Conservation (phyloP, 2,888 invertebrate species). For the Drosophila birchii region DNA sequence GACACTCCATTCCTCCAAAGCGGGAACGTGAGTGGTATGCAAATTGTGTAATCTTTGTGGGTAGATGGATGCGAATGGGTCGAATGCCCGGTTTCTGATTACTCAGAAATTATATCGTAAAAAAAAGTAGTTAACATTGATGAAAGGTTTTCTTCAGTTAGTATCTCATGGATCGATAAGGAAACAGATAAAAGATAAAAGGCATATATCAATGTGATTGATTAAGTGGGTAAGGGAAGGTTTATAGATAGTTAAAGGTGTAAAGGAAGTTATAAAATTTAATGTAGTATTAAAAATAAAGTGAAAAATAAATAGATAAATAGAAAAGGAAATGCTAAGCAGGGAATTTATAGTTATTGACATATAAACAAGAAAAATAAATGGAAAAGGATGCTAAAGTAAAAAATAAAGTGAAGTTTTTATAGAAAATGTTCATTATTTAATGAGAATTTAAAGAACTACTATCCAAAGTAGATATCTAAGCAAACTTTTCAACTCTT, state of each 20-base stretch:
- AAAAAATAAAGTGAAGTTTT: too few relatives aligned
- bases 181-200: slow-evolving; percentile 4
- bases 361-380: too few relatives aligned
- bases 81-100: slow-evolving; percentile 35
- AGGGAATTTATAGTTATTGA: background rate
- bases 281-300: background rate
- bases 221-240: background rate
- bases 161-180: slow-evolving; percentile 1
- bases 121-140: slow-evolving; percentile 35
- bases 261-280: background rate
- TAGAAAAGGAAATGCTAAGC: background rate
- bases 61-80: slow-evolving; percentile 22
- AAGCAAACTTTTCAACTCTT: background rate
- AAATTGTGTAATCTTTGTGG: slow-evolving; percentile 40
- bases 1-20: slow-evolving; percentile 7
- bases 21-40: slow-evolving; percentile 59
- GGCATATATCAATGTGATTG: slow-evolving; percentile 17
- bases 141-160: slow-evolving; percentile 28
- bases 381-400: background rate
- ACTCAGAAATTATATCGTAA: slow-evolving; percentile 35
- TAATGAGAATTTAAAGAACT: too few relatives aligned
- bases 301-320: background rate
- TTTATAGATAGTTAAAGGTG: background rate
- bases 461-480: background rate
- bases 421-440: too few relatives aligned